Evolutionary conservation across 2,888 invertebrate genomes (phyloP).

Genomic region (Epirrhoe tristata): DNA sequence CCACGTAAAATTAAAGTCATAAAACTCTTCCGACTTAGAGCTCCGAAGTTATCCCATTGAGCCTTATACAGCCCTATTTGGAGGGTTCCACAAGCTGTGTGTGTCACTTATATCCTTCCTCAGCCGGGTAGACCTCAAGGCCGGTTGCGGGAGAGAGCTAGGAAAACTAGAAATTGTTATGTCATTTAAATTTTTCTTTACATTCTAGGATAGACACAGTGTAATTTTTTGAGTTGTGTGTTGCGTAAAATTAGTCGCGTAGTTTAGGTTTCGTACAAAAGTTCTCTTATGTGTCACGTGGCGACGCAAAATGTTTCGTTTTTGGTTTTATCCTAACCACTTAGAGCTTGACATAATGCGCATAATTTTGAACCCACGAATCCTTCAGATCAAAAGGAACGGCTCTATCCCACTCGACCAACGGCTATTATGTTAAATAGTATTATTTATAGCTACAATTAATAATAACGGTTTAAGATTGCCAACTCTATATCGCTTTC

Average conservation of each 20-base stretch:
- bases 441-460: not conserved
- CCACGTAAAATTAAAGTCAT: constrained; percentile 33
- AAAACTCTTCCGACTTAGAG: constrained; percentile 29
- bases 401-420: too few relatives aligned
- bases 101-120: constrained; percentile 26
- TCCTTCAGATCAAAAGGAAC: too few relatives aligned
- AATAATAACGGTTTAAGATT: not conserved
- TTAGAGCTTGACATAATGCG: too few relatives aligned
- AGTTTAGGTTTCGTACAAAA: too few relatives aligned
- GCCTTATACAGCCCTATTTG: constrained; percentile 17
- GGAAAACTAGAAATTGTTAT: constrained; percentile 3
- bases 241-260: too few relatives aligned
- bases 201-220: not conserved
- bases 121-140: constrained; percentile 18
- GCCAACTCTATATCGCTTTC: constrained; percentile 28
- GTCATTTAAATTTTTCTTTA: not conserved
- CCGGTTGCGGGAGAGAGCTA: not conserved
- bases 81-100: constrained; percentile 21
- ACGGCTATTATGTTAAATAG: too few relatives aligned
- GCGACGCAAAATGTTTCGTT: too few relatives aligned
- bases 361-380: too few relatives aligned
- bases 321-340: too few relatives aligned
- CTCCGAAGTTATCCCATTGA: constrained; percentile 30
- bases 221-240: too few relatives aligned
- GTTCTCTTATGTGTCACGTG: too few relatives aligned